A percentile compares a stretch with the other conserved stretches of the same genome.
Evolutionary conservation across 2,888 invertebrate genomes (phyloP).

Genomic region (Autographa gamma): DNA sequence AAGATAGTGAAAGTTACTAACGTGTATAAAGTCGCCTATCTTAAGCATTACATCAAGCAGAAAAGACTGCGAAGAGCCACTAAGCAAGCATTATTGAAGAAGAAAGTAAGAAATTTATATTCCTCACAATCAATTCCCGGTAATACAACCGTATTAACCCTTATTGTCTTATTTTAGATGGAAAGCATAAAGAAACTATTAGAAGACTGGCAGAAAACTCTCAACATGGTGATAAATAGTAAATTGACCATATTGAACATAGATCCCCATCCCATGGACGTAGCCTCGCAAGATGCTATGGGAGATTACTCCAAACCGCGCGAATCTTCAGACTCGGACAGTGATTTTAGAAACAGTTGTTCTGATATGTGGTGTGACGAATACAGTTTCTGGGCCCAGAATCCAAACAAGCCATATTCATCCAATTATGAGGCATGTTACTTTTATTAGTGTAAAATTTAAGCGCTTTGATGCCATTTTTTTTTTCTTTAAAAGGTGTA

Average conservation of each 20-base stretch:
- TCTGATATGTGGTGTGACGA: conserved; percentile 71
- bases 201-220: conserved; percentile 81
- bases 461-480: no score
- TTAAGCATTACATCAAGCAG: conserved; percentile 82
- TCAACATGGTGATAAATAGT: conserved; percentile 78
- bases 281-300: conserved; percentile 79
- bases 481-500: not conserved
- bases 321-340: conserved; percentile 75
- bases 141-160: not conserved
- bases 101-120: conserved; percentile 69
- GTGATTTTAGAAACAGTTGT: conserved; percentile 68
- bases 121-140: not conserved
- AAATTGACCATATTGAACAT: conserved; percentile 71
- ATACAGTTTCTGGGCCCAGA: conserved; percentile 72
- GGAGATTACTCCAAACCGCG: conserved; percentile 78
- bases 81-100: conserved; percentile 77
- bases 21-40: conserved; percentile 82
- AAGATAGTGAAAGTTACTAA: conserved; percentile 84
- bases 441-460: not conserved
- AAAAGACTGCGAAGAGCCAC: conserved; percentile 76
- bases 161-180: conserved; percentile 68
- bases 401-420: conserved; percentile 64
- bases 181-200: conserved; percentile 77
- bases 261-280: conserved; percentile 70
- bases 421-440: conserved; percentile 69